Base-by-base conservation (phyloP, 2,797 vertebrate genomes). In the Dryobates pubescens region DNA sequence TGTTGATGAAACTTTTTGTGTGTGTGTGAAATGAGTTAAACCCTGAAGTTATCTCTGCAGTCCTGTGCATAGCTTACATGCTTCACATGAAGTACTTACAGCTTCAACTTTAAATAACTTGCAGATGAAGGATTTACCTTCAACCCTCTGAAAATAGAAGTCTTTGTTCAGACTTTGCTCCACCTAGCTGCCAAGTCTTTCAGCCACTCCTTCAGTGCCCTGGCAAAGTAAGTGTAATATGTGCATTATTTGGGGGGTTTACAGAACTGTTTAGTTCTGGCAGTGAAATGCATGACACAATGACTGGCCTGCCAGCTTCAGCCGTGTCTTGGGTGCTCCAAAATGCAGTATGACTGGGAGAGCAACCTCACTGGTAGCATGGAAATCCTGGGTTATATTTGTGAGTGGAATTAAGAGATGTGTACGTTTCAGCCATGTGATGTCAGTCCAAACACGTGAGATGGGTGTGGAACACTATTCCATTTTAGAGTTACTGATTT, bases 151-250 rank as follows among this genome's bases (percentile, higher is more conserved):
- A 99, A 99, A 98, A 99, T 99, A 81, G 99, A 99, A 18, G 99
- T 99, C 74, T 99, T 99, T 94, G 97, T 99, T 95, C 99, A 99
- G 96, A 99, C 98, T n/a, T 97, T 99, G 62, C 98, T 99, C 47
- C 98, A 99, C 82, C 97, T 99, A 93, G 99, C 99, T 27, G 98
- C 99, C 62, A 99, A 99, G 86, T 99, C 99, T 41, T 99, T 99
- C 97, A 99, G 99, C 97, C 99, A 99, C 95, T 99, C 99, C 58
- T 99, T 99, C 97, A 99, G 99, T 43, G 99, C 99, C 65, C 98
- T 99, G 69, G 99, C 98, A 92, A 99, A 99, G 99, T 99, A 97
- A 98, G 99, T 99, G 36, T 45, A 27, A n/a, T 27, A 9, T 13
- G 3, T 86, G 17, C 23, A 6, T 93, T 96, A 27, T 58, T 75